Percentiles rank a stretch among this genome's conserved stretches.
These are phyloP conservation scores for Morone saxatilis DNA, from an alignment of 2,113 vertebrate species.

Conservation along the genomic window DNA sequence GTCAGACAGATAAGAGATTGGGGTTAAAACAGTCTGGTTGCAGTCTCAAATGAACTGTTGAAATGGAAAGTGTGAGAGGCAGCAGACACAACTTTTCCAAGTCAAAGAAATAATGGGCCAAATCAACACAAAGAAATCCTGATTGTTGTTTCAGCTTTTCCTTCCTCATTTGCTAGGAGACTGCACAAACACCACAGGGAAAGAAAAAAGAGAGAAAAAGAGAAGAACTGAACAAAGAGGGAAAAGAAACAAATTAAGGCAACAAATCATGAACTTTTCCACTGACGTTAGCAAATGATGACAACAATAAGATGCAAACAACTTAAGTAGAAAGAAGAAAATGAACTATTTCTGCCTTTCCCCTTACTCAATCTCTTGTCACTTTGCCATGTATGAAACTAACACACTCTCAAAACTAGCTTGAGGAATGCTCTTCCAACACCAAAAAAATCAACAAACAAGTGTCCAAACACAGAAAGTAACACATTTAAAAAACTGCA, in stretches of 20 bases:
- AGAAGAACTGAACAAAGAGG: constrained; percentile 38
- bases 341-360: neutral
- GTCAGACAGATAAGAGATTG: constrained; percentile 69
- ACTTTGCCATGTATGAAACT: constrained; percentile 6
- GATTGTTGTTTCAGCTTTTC: constrained; percentile 50
- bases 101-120: constrained; percentile 51
- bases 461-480: constrained; percentile 38
- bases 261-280: constrained; percentile 60
- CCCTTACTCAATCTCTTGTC: neutral
- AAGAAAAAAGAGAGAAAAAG: constrained; percentile 25
- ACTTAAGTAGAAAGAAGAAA: neutral
- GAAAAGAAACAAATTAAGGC: constrained; percentile 32
- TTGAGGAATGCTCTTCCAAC: constrained; percentile 27
- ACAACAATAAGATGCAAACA: constrained; percentile 18
- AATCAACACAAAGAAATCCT: constrained; percentile 63
- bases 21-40: constrained; percentile 37
- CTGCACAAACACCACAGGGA: constrained; percentile 23
- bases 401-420: constrained; percentile 8
- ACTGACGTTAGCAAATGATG: constrained; percentile 41
- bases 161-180: constrained; percentile 28
- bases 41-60: constrained; percentile 33
- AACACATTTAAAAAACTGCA: constrained; percentile 9
- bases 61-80: constrained; percentile 51
- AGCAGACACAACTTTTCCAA: constrained; percentile 51
- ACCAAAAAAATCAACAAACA: constrained; percentile 57